Evolutionary conservation across 2,888 invertebrate species (phyloP), one percentile per base, ranked within the genome.

Genomic region (Steromphala cineraria): DNA sequence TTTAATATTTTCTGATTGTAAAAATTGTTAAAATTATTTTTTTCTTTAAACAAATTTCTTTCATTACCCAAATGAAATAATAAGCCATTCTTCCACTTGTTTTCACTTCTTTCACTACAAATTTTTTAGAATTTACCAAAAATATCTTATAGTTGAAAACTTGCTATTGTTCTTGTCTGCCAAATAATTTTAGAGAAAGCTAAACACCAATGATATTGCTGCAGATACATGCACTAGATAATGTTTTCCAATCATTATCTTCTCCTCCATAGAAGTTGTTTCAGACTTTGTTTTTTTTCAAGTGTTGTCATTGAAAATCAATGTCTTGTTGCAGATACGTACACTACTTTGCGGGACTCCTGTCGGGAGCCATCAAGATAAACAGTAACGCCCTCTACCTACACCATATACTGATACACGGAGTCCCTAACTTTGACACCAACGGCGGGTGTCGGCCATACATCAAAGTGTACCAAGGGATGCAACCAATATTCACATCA

Each of bases 311-410:
- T 55, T 55, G n/a, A 77, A 46, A 46, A 46, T 55, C 15, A 71
- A 71, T 71, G 31, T 55, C 21, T 74, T 80, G 40, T 75, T 75
- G n/a, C 95, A 97, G 98, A 94, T 98, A 98, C 94, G 96, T 98
- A 87, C 96, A 97, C 92, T 98, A 98, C 93, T 98, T 98, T 94
- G 96, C 97, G 78, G 98, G 98, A 0, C 94, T 98, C 75, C 95
- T 98, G 80, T 97, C 97, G 7, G 98, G 98, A 67, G 96, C 96
- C 91, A 96, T 98, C 91, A 95, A 96, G 89, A 97, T 98, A 93
- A 98, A 97, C 94, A 96, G 97, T 77, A 96, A 96, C 74, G 96
- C 98, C 1, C 94, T 98, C 53, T 97, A 96, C 93, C 95, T 98
- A 84, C 97, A 97, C 80, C 97, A 97, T 93, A 96, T 98, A 82